Evolutionary conservation across 2,113 vertebrate species (phyloP).

Genomic region (Echinops telfairi): DNA sequence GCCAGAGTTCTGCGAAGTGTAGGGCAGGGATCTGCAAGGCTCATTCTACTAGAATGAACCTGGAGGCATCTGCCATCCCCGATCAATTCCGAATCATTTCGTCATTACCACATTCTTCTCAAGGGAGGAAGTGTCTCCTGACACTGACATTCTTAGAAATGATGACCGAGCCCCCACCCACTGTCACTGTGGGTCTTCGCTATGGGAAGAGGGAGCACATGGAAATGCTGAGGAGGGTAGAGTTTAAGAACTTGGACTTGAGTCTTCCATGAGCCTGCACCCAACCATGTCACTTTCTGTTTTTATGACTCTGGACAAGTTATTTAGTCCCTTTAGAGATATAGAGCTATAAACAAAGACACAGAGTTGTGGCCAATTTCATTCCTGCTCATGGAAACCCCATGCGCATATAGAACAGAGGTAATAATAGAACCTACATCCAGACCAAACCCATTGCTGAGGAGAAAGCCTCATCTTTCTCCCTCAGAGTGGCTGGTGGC

Average conservation of each 20-base stretch:
- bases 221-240: not conserved
- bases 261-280: not conserved
- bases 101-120: conserved; percentile 61
- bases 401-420: not conserved
- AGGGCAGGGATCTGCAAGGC: conserved; percentile 66
- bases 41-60: conserved; percentile 75
- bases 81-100: conserved; percentile 68
- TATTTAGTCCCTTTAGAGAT: conserved; percentile 12
- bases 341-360: not conserved
- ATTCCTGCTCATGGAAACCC: not conserved
- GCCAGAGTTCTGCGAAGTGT: conserved; percentile 55
- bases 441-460: too few species aligned
- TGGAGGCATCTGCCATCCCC: conserved; percentile 71
- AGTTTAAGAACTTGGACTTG: not conserved
- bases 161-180: not conserved
- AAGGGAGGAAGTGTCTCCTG: conserved; percentile 63
- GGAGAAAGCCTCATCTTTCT: too few species aligned
- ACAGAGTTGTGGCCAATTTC: not conserved
- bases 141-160: conserved; percentile 70
- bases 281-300: not conserved
- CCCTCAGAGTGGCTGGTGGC: too few species aligned
- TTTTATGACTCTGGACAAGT: conserved; percentile 5
- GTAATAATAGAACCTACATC: not conserved
- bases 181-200: conserved; percentile 1
- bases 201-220: not conserved